Conservation (phyloP, 2,888 invertebrate genomes). For the Melinopterus prodromus region DNA sequence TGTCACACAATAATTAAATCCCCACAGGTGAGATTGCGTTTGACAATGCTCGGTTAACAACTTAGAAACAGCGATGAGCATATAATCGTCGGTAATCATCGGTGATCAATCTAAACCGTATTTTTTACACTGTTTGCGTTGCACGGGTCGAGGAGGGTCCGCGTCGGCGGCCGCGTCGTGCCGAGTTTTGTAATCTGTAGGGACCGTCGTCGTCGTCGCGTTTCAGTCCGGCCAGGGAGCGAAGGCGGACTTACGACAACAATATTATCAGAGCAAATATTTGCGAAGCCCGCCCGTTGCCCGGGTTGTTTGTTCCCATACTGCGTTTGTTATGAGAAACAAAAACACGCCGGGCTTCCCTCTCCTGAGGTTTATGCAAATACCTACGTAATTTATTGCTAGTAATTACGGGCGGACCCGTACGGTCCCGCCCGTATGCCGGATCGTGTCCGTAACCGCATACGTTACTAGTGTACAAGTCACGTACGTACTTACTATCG, state of each 20-base stretch:
- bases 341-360: conserved; percentile 12
- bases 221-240: background rate
- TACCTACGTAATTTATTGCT: conserved; percentile 20
- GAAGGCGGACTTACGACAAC: conserved; percentile 23
- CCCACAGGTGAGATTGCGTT: too few relatives aligned
- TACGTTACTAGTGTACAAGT: background rate
- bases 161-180: too few relatives aligned
- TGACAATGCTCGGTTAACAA: too few relatives aligned
- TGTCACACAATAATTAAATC: too few relatives aligned
- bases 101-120: conserved; percentile 22
- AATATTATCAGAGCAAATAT: conserved; percentile 23
- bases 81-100: background rate
- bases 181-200: conserved; percentile 13
- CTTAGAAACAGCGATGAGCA: too few relatives aligned
- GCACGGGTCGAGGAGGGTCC: background rate
- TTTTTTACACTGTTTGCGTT: conserved; percentile 17
- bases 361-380: conserved; percentile 22
- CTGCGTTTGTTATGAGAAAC: conserved; percentile 19
- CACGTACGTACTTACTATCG: background rate
- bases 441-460: background rate
- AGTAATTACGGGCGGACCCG: conserved; percentile 17
- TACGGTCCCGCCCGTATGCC: background rate
- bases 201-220: background rate
- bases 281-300: conserved; percentile 13
- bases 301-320: conserved; percentile 19